Base-by-base conservation (phyloP, 1,140 invertebrate genomes). In the Nymphalis io region DNA sequence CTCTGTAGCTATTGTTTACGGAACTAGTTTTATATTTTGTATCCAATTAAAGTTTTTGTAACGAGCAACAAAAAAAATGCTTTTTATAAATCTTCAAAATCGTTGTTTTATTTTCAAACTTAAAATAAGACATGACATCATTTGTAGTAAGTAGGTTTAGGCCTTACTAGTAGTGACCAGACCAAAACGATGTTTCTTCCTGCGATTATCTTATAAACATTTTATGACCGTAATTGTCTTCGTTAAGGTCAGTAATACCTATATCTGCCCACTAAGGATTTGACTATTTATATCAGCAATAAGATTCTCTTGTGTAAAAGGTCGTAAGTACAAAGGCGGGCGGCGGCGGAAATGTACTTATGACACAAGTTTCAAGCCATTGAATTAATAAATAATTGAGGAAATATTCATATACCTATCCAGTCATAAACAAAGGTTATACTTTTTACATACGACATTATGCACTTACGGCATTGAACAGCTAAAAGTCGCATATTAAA, bases 131-230 rank as follows among this genome's bases (percentile, higher is more conserved):
- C 51, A 58, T 71, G 58, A 71, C 63, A 53, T 61, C 63, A 66
- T 66, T n/a, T n/a, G 44, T 40, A 44, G 5, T n/a, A 46, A 21
- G 60, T 59, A 40, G 4, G 61, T 68, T 58, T 38, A 68, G 23
- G 16, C 44, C 44, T 59, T 53, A 40, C 48, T 44, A 33, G 61
- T 55, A 69, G 46, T 58, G 33, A 70, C 33, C 40, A 74, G 70
- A 63, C 42, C 73, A 15, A 73, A 66, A 66, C 61, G 60, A 20
- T 42, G 51, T 60, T 64, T 63, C 75, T 76, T 81, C 79, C 79
- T 75, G 79, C 73, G 67, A 68, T 79, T 79, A 77, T 77, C 58
- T 79, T 61, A 79, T 76, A 64, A 76, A 57, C 59, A 75, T 64
- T 68, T 70, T 65, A 69, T 46, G 72, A 72, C 64, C 64, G 67